Evolutionary conservation across 1,140 invertebrate genomes (phyloP), one percentile per base, ranked within the genome.

Genomic region (Cydia fagiglandana): DNA sequence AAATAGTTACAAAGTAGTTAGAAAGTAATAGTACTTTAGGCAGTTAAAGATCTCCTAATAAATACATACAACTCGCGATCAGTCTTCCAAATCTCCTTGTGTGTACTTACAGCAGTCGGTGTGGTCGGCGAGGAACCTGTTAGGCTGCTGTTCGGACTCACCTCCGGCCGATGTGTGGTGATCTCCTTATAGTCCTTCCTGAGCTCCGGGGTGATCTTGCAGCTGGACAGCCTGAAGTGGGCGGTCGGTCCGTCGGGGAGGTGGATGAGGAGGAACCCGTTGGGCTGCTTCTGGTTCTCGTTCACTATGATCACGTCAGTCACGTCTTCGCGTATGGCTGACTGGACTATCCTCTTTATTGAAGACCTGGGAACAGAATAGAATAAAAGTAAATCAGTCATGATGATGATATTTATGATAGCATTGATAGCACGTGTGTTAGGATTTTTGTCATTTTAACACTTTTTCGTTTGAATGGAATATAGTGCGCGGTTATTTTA

Each of bases 231-330:
- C 85, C 95, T 95, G 79, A 96, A 99, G 87, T 98, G 95, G 17
- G 98, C 98, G 0, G 99, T 99, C 2, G 99, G 99, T 3, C 99
- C 99, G 84, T 98, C 95, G 1, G 99, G 99, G 76, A 99, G 94
- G 93, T 99, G 98, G 80, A 98, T 96, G 1, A 99, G 92, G 28
- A 99, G 90, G 84, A 99, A 94, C 15, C 97, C 98, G 94, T 99
- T 98, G 15, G 98, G 98, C 88, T 97, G 95, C 81, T 97, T 96
- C 80, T 95, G 95, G 93, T 99, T 96, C 93, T 99, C 98, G 94
- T 99, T 99, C 4, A 99, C 93, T 64, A 99, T 95, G 79, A 99
- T 93, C 24, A 99, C 94, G 93, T 99, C 98, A 9, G 98, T 99
- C 79, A 96, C 98, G 61, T 95, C 94, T 80, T 95, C 96, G 1